Conservation (phyloP, 1,140 invertebrate species). For the Sarcophaga bullata region DNA sequence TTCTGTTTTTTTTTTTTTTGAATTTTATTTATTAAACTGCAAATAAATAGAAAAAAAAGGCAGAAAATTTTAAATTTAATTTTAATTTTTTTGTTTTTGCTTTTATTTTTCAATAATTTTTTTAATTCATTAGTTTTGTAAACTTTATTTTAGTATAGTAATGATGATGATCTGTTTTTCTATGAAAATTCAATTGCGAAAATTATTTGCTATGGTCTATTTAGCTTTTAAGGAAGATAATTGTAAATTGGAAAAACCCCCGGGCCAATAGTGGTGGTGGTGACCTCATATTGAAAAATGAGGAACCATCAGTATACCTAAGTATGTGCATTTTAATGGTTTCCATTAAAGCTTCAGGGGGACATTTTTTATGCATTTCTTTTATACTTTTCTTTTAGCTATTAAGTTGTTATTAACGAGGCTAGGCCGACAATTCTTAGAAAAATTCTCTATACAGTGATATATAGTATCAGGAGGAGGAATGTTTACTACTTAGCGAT, state of each 20-base stretch:
- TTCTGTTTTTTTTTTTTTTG: no score
- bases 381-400: no score
- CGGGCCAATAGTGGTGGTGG: background rate
- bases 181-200: background rate
- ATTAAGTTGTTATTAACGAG: background rate
- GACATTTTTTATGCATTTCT: background rate
- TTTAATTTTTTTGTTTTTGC: no score
- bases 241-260: background rate
- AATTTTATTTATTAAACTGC: slow-evolving; percentile 10
- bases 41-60: background rate
- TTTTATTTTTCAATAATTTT: no score
- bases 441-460: no score
- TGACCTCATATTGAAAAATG: background rate
- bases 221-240: background rate
- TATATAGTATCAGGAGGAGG: no score
- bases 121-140: no score
- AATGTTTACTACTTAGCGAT: no score
- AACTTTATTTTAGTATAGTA: no score
- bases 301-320: background rate
- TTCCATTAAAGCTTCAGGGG: slow-evolving; percentile 24
- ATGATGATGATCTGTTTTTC: background rate
- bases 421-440: background rate
- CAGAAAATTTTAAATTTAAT: background rate
- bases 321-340: slow-evolving; percentile 27
- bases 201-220: background rate